These are phyloP conservation scores for Xiphophorus hellerii DNA, from an alignment of 2,113 vertebrate genomes.

Conservation along the genomic window DNA sequence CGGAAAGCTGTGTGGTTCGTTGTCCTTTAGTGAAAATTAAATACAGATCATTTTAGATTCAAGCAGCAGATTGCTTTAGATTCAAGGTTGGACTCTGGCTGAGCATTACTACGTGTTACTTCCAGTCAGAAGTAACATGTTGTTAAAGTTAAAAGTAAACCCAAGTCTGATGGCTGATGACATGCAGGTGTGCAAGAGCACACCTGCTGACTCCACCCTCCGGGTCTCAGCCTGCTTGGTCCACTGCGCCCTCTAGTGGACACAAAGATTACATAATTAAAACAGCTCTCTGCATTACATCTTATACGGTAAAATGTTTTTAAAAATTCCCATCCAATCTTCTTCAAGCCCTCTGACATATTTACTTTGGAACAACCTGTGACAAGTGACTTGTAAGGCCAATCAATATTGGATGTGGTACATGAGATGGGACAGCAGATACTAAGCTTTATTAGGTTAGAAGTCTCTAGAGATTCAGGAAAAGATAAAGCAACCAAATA, in stretches of 20 bases:
- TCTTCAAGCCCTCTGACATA: not conserved
- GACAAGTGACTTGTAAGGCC: constrained; percentile 6
- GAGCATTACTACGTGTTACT: too few relatives aligned
- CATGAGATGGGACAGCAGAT: constrained; percentile 23
- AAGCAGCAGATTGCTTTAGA: too few relatives aligned
- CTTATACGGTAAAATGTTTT: not conserved
- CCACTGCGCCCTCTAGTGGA: too few relatives aligned
- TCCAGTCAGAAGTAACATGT: too few relatives aligned
- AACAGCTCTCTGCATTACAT: not conserved
- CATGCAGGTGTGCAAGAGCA: too few relatives aligned
- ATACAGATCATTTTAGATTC: too few relatives aligned
- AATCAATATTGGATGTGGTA: constrained; percentile 16
- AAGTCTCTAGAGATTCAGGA: constrained; percentile 59
- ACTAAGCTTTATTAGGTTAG: constrained; percentile 47
- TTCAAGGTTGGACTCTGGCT: too few relatives aligned
- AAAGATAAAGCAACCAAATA: constrained; percentile 33
- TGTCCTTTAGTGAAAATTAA: too few relatives aligned
- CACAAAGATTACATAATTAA: not conserved
- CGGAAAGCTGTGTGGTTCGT: not conserved
- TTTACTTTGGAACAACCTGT: constrained; percentile 2
- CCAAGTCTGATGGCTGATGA: too few relatives aligned
- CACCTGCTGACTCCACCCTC: too few relatives aligned
- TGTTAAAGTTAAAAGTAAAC: too few relatives aligned
- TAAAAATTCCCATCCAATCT: not conserved
- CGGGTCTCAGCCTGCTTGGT: too few relatives aligned